These are phyloP conservation scores for Sisor rabdophorus DNA, from an alignment of 2,113 vertebrate species.

Conservation along the genomic window DNA sequence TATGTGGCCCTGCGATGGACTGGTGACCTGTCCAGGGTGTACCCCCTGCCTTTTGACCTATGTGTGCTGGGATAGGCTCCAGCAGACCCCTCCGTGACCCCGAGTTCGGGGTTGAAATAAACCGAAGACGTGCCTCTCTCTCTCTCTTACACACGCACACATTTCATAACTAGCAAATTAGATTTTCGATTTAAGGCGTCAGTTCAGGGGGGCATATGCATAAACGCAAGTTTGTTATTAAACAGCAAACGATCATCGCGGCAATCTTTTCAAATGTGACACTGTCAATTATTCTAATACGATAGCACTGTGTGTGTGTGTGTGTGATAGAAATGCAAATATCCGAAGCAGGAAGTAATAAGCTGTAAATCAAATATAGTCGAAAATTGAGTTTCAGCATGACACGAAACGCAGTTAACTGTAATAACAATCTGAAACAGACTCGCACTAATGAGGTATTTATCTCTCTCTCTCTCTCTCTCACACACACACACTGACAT, in stretches of 20 bases:
- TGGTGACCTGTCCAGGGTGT: no score
- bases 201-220: neutral
- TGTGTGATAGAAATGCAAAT: conserved; percentile 17
- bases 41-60: no score
- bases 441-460: conserved; percentile 51
- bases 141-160: no score
- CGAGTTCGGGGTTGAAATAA: no score
- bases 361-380: conserved; percentile 70
- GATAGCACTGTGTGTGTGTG: conserved; percentile 3
- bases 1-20: neutral
- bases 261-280: conserved; percentile 6
- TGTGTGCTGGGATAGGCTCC: no score
- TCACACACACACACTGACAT: conserved; percentile 4
- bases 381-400: conserved; percentile 61
- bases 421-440: conserved; percentile 66
- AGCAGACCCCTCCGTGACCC: no score
- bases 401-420: conserved; percentile 66
- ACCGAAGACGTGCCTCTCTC: no score
- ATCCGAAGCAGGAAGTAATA: conserved; percentile 45
- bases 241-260: neutral
- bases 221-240: neutral
- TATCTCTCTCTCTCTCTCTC: neutral
- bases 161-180: no score
- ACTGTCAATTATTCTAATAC: conserved; percentile 13
- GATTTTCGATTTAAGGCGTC: no score